Evolutionary conservation across 1,140 invertebrate species (phyloP), one percentile per base, ranked within the genome.

Genomic region (Mesaphorura yosii): DNA sequence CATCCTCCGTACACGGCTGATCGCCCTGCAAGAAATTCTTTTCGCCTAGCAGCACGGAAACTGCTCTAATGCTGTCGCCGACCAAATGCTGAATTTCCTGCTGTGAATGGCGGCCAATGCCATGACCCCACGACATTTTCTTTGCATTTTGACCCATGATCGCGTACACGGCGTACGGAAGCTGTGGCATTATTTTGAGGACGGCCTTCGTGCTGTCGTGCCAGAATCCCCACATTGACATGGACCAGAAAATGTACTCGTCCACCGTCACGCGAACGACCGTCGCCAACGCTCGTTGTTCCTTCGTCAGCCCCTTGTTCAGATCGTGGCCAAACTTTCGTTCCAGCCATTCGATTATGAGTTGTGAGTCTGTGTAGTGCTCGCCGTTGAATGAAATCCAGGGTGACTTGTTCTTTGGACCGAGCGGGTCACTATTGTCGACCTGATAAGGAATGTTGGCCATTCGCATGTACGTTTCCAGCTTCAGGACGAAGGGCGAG

Each of bases 21-120:
- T 71, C 65, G 3, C 72, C 72, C 42, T 70, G 59, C 19, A 72
- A 60, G 53, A 67, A 74, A 34, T 53, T 53, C 12, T 63, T 60
- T 5, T 59, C 57, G 17, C 58, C 58, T 14, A 60, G 37, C 2
- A 53, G 25, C 12, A 10, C 37, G 15, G 59, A 62, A n/a, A 64
- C 31, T 5, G 51, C 52, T 51, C 40, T 3, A 1, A 65, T 15
- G 20, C 29, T 27, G 10, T 20, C 10, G 25, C 20, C 10, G 6
- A 46, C 7, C 44, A 46, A 6, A 15, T 46, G 23, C 44, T 27
- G 23, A 15, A 46, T 46, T 12, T 6, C 29, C 23, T 46, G 15
- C 15, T 12, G 29, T 27, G 44, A 19, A 7, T 22, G 44, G 19
- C 44, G 44, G 4, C 44, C 44, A 25, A 46, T 23, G 10, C 44